Evolutionary conservation across 2,797 vertebrate species (phyloP).

Genomic region (Melanogrammus aeglefinus): DNA sequence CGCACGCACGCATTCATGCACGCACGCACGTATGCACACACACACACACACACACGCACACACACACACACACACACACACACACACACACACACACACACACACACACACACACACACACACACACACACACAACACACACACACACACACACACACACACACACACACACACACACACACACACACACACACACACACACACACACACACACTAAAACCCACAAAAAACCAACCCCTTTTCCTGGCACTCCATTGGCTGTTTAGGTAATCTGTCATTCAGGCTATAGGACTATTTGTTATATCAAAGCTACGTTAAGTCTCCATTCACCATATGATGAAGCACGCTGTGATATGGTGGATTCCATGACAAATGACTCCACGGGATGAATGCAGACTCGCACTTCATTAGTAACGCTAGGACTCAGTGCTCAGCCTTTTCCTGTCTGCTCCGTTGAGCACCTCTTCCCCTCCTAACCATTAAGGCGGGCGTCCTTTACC

Average conservation of each 20-base stretch:
- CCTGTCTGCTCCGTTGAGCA: no score
- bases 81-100: background rate
- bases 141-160: background rate
- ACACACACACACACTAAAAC: background rate
- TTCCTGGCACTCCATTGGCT: background rate
- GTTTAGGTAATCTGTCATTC: constrained; percentile 4
- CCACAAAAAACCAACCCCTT: background rate
- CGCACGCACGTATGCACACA: background rate
- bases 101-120: background rate
- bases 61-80: background rate
- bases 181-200: background rate
- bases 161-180: background rate
- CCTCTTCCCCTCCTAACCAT: no score
- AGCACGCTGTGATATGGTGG: constrained; percentile 2
- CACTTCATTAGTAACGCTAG: background rate
- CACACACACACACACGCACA: background rate
- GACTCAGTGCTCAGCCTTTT: background rate
- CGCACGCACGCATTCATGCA: background rate
- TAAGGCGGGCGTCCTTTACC: no score
- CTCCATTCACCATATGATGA: constrained; percentile 25
- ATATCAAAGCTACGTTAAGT: constrained; percentile 16
- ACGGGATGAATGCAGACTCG: constrained; percentile 10
- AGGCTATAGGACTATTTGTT: constrained; percentile 10
- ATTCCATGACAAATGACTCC: constrained; percentile 16
- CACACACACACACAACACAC: background rate